Evolutionary conservation across 2,113 vertebrate genomes (phyloP).

Genomic region (Heterochromis multidens): DNA sequence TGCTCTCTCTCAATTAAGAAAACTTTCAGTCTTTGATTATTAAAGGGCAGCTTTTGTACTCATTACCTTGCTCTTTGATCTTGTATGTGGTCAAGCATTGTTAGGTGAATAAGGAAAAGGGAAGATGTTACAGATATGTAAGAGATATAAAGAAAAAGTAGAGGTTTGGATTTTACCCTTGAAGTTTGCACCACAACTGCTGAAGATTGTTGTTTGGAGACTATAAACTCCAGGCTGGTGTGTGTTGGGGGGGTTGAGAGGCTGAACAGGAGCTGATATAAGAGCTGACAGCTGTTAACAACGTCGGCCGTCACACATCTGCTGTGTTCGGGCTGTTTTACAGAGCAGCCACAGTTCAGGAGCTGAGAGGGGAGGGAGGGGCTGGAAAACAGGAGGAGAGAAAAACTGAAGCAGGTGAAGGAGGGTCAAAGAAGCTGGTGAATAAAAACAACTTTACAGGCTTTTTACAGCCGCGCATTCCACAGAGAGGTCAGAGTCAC

Average conservation of each 20-base stretch:
- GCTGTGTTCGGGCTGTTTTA: constrained; percentile 58
- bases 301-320: constrained; percentile 72
- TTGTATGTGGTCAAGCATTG: too few relatives aligned
- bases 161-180: not conserved
- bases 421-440: constrained; percentile 11
- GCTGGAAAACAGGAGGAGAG: constrained; percentile 3
- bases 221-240: not conserved
- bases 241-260: not conserved
- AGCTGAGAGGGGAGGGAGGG: not conserved
- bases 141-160: not conserved
- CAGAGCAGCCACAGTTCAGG: constrained; percentile 34
- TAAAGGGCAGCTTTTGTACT: not conserved
- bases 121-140: not conserved
- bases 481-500: constrained; percentile 13
- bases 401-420: constrained; percentile 54
- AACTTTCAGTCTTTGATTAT: rapidly evolving
- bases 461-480: constrained; percentile 53
- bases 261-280: constrained; percentile 40
- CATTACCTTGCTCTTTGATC: too few relatives aligned
- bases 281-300: constrained; percentile 65
- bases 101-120: not conserved
- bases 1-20: not conserved
- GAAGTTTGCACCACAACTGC: constrained; percentile 3
- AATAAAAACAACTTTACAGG: constrained; percentile 40
- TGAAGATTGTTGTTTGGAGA: not conserved